phyloP scores from a whole-genome alignment of 2,888 invertebrate species.

The Xanthorhoe spadicearia region DNA sequence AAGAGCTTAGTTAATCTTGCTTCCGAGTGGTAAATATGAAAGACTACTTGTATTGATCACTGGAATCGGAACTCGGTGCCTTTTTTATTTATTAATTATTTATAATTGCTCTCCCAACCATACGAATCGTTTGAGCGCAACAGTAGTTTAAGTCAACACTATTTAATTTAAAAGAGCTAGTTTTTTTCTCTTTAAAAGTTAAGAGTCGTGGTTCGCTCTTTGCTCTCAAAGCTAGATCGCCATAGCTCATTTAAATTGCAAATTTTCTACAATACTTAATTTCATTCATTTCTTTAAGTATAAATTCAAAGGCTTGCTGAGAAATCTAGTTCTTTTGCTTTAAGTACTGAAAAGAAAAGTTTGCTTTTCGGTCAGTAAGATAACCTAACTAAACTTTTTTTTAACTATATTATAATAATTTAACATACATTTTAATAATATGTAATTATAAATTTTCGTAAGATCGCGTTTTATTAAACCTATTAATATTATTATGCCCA shows the following conservation, averaged over 20 bases:
- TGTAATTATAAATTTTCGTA: too few species aligned
- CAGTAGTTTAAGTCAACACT: neutral
- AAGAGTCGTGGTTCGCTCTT: neutral
- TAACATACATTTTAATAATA: too few species aligned
- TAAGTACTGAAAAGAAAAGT: neutral
- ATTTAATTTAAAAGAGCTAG: neutral
- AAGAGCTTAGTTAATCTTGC: too few species aligned
- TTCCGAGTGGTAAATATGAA: too few species aligned
- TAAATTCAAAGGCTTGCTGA: neutral
- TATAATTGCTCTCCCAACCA: neutral
- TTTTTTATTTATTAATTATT: neutral
- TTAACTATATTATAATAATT: too few species aligned
- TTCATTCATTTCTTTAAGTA: neutral
- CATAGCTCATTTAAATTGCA: neutral
- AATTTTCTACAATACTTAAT: neutral
- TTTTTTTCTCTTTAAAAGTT: neutral
- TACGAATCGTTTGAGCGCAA: neutral
- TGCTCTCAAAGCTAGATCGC: neutral
- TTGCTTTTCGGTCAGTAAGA: too few species aligned
- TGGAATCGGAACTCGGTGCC: too few species aligned
- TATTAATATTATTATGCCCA: too few species aligned
- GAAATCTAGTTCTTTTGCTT: neutral
- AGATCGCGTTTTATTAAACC: too few species aligned
- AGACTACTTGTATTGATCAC: too few species aligned
- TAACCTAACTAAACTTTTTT: too few species aligned